Evolutionary conservation across 92 coral and sea anemone genomes (phyloP).

Genomic region (Ricordea florida): DNA sequence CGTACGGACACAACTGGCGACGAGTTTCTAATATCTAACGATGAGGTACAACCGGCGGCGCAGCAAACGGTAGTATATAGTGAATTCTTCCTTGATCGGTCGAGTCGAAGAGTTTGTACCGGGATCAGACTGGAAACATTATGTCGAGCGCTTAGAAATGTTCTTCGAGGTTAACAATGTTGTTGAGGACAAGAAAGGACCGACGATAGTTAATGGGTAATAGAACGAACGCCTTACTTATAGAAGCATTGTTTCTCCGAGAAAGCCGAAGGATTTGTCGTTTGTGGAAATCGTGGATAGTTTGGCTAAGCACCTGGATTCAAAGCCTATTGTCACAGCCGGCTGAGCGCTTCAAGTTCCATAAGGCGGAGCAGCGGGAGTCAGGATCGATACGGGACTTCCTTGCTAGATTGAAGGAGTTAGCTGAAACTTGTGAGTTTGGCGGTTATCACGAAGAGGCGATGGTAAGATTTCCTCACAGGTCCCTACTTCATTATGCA

Average conservation of each 20-base stretch:
- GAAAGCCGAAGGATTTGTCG: constrained; percentile 38
- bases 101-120: constrained; percentile 32
- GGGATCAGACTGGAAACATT: constrained; percentile 52
- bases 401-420: constrained; percentile 36
- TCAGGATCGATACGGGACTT: constrained; percentile 50
- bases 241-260: constrained; percentile 41
- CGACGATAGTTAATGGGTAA: constrained; percentile 60
- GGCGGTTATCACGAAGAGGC: constrained; percentile 57
- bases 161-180: constrained; percentile 49
- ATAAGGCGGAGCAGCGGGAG: constrained; percentile 40
- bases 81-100: constrained; percentile 11
- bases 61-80: not conserved
- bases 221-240: constrained; percentile 58
- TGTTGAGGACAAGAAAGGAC: constrained; percentile 29
- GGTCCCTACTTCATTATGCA: too few relatives aligned
- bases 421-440: constrained; percentile 58
- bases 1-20: constrained; percentile 25
- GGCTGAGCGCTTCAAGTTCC: constrained; percentile 63
- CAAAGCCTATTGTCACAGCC: constrained; percentile 65
- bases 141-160: constrained; percentile 54
- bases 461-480: too few relatives aligned
- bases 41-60: not conserved
- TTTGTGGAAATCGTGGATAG: constrained; percentile 43
- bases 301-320: constrained; percentile 37
- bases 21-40: not conserved